Base-by-base conservation (phyloP, 2,888 invertebrate species). In the Diaphora mendica region DNA sequence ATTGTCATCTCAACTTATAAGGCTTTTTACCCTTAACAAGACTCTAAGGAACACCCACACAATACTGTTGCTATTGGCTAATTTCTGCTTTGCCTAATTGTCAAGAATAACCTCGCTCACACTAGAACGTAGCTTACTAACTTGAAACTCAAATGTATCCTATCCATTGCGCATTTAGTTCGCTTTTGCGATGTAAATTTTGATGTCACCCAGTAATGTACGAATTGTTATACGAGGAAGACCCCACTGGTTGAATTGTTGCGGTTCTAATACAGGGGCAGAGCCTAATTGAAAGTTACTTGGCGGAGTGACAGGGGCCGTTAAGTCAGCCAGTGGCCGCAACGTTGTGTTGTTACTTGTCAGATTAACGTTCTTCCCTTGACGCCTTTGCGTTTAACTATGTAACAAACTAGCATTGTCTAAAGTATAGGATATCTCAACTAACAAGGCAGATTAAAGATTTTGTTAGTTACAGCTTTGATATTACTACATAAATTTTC, bases 281-380 rank as follows among this genome's bases (percentile, higher is more conserved):
- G 84, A 85, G 86, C 84, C 90, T 91, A 91, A 91, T 91, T 91
- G 92, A 90, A 91, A 90, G 90, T 91, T 91, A 91, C 89, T 89
- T 83, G 89, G 83, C 75, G 83, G 89, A 90, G 88, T 91, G 91
- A 91, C 92, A 90, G 88, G 86, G 90, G 89, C 86, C 87, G 84
- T 84, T 85, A 85, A 85, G 84, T 85, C 85, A 85, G 84, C 74
- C 74, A 85, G 82, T 85, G 82, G 84, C 85, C 84, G 77, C 79
- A 79, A 72, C 78, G 80, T 80, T 87, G 88, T 88, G 89, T 89
- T 90, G 90, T 91, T 90, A 80, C 88, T 88, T 91, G 91, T 91
- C 92, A 90, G 91, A 91, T 91, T 91, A 91, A 86, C 88, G 86
- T 82, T 85, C 81, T 85, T 90, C 91, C 90, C 91, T 86, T 84